A percentile compares a stretch with the other conserved stretches of the same genome.
Evolutionary conservation across 2,888 invertebrate species (phyloP).

Genomic region (Drosophila koepferae): DNA sequence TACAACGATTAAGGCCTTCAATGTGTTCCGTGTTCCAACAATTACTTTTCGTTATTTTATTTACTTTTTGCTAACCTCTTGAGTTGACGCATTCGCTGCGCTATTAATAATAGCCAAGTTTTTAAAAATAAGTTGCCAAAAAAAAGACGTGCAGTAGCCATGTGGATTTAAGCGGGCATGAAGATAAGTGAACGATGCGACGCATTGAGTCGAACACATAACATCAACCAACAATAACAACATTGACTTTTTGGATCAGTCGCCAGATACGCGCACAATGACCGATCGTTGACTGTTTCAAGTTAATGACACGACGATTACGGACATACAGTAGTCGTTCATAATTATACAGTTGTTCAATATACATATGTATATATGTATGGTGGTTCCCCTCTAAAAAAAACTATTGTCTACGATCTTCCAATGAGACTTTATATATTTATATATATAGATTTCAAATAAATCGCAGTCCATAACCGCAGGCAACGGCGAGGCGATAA

Average conservation of each 20-base stretch:
- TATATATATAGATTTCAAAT: not conserved
- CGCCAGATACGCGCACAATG: conserved; percentile 44
- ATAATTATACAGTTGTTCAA: conserved; percentile 13
- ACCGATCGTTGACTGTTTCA: conserved; percentile 52
- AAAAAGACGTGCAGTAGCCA: conserved; percentile 17
- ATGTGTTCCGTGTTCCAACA: conserved; percentile 39
- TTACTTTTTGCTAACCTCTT: conserved; percentile 15
- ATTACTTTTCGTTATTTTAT: conserved; percentile 10
- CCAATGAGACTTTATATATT: not conserved
- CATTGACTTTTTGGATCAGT: conserved; percentile 43
- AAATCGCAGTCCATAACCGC: not conserved
- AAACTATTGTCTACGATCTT: not conserved
- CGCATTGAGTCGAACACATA: conserved; percentile 26
- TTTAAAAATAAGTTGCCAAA: conserved; percentile 44
- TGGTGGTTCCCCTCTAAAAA: conserved; percentile 27
- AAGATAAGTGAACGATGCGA: conserved; percentile 36
- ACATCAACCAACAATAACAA: conserved; percentile 1
- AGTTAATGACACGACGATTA: conserved; percentile 59
- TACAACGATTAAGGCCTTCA: conserved; percentile 9
- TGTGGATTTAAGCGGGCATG: conserved; percentile 33
- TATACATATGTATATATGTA: not conserved
- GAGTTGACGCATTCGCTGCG: conserved; percentile 30
- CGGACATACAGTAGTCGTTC: conserved; percentile 26
- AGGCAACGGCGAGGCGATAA: conserved; percentile 5
- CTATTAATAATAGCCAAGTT: conserved; percentile 32